These are phyloP conservation scores for Eupithecia exiguata DNA, from an alignment of 2,888 invertebrate species.

Conservation along the genomic window DNA sequence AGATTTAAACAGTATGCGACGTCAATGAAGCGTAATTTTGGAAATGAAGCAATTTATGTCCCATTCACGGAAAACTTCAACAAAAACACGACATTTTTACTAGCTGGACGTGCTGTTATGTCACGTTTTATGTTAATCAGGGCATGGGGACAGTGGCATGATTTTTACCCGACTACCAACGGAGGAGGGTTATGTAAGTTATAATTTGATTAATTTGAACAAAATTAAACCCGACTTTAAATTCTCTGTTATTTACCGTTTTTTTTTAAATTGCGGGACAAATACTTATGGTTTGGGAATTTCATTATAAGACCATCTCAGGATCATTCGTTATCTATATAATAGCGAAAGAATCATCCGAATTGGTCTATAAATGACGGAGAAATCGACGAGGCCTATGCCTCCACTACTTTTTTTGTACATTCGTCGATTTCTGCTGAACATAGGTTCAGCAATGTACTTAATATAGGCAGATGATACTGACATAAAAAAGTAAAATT, in stretches of 20 bases:
- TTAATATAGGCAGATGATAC: too few relatives aligned
- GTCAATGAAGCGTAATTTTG: conserved; percentile 1
- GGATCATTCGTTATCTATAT: not conserved
- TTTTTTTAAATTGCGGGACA: not conserved
- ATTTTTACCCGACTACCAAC: too few relatives aligned
- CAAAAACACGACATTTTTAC: not conserved
- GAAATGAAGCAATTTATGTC: not conserved
- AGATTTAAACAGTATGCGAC: not conserved
- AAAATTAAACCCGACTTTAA: not conserved
- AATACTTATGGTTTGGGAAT: not conserved
- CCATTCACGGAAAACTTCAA: not conserved
- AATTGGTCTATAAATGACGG: not conserved
- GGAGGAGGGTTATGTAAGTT: too few relatives aligned
- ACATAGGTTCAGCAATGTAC: too few relatives aligned
- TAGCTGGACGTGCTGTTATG: not conserved
- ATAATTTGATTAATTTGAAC: not conserved
- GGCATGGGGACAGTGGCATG: not conserved
- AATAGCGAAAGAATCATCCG: too few relatives aligned
- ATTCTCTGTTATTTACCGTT: not conserved
- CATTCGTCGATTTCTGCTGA: too few relatives aligned
- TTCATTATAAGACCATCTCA: not conserved
- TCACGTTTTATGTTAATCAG: conserved; percentile 4
- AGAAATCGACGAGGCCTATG: not conserved
- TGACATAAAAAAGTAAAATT: not conserved
- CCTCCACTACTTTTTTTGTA: too few relatives aligned